Evolutionary conservation across 2,888 invertebrate genomes (phyloP), one percentile per base, ranked within the genome.

Genomic region (Herminia tarsipennalis): DNA sequence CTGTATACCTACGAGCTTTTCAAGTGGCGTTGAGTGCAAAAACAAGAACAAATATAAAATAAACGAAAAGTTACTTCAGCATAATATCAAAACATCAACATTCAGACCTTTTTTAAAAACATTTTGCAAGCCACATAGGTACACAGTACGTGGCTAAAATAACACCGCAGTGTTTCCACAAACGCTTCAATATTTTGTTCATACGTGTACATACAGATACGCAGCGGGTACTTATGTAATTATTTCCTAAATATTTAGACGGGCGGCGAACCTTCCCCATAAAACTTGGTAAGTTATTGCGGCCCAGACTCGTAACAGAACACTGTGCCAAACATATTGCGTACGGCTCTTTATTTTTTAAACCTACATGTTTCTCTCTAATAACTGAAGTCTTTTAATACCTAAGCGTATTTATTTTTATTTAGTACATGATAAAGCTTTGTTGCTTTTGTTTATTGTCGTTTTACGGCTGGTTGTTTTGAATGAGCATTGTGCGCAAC

Each of bases 161-260:
- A 45, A 22, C 37, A 5, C 17, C 28, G 16, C 3, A 27, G 12
- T 39, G 10, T 17, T 38, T 14, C 34, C 21, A 29, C 28, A 29
- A 39, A 34, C 43, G 48, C 60, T 57, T 54, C 46, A 67, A 63
- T 69, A 69, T 69, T 58, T 66, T 45, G 43, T 56, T 39, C 53
- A 61, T 58, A 61, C 57, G 43, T 32, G 21, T 41, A 51, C 45
- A 49, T 50, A 28, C 43, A 48, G 35, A 43, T 53, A 48, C 49
- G 50, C 49, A 56, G 66, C 58, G 57, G 58, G 62, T 74, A 76
- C 74, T 76, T 73, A 70, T 73, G 70, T 81, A 81, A 81, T 81
- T 83, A 82, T 82, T 78, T 69, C 75, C 75, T 80, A 81, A 82
- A 83, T 82, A 83, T 83, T 82, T 81, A 80, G 79, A 60, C 75